Evolutionary conservation across 2,113 vertebrate genomes (phyloP), one percentile per base, ranked within the genome.

Genomic region (Ornithorhynchus anatinus): DNA sequence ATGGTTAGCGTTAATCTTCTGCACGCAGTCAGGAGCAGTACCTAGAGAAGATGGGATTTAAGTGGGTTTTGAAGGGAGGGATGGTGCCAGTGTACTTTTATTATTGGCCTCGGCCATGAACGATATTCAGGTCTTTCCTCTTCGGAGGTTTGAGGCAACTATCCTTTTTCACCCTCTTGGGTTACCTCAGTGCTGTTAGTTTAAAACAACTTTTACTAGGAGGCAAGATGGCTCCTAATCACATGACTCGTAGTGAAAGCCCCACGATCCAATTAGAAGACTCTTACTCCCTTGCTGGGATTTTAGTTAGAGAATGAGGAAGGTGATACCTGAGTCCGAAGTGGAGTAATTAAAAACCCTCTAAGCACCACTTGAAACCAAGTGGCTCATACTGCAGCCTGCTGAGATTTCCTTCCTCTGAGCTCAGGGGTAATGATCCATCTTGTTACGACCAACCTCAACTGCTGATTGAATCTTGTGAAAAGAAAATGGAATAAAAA

Each of bases 321-420:
- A 80, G 61, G 63, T 47, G 60, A 81, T 77, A 85, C 75, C 80
- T 70, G 70, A 73, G 59, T 77, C 75, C 72, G 64, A 58, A 70
- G 59, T 56, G 37, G 48, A 77, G 78, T 68, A 77, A 88, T 88
- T 81, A 88, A 82, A 85, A 84, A 70, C 67, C 44, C 63, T 81
- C 48, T 81, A 77, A 70, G 73, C 60, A 40, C 48, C 67, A 75
- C 67, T 85, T 63, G 51, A 72, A 79, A 65, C 70, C 50, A 72
- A 79, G 75, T 27, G 17, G 40, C 56, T 80, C 48, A 68, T 77
- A 72, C n/a, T 42, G 38, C 64, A 72, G 36, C 78, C 59, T 1
- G 27, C 70, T 61, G 82, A 36, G 75, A 38, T 60, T 45, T 56
- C 58, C 54, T 16, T 70, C 67, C 72, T 80, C 67, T 75, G 83